Base-by-base conservation (phyloP, 2,888 invertebrate genomes). In the Netelia inedita region DNA sequence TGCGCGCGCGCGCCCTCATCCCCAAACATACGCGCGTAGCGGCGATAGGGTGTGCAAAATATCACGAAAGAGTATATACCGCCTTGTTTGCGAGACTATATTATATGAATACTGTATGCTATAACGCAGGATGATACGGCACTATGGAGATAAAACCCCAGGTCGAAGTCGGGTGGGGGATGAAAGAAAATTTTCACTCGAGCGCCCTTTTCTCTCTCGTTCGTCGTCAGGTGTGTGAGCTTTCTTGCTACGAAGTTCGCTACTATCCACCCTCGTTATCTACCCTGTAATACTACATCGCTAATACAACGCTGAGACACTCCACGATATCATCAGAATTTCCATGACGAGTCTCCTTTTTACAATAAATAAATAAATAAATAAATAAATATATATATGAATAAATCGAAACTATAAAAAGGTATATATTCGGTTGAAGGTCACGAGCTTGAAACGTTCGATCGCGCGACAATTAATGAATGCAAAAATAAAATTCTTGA, bases 121-220 rank as follows among this genome's bases (percentile, higher is more conserved):
- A 28, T 50, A 61, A 11, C 35, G 11, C 5, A 69, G 19, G 61
- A 63, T 79, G 69, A 46, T 53, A 35, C 69, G 19, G 46, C 21
- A 50, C 35, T 19, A 14, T 61, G 53, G 69, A 79, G 69, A 79
- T 79, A 71, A 79, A 79, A 41, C 57, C 41, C 19, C 14, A 46
- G 14, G 46, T 14, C 11, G 46, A 14, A 14, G 43, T 8, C 1
- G 43, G 43, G 1, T 8, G 43, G 43, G 46, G 69, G 69, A 10
- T 79, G 61, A 79, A 79, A 71, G 68, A 84, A 84, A 81, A 81
- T 81, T 76, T 84, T 84, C 81, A 69, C 73, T 73, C 78, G 63
- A 73, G 65, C 43, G 50, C 76, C n/a, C 43, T 78, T 79, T 69
- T 79, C 69, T 35, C 69, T 50, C 28, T 5, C 3, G 5, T 3